These are phyloP conservation scores for Mycalesis mineus DNA, from an alignment of 2,888 invertebrate genomes.

Conservation along the genomic window DNA sequence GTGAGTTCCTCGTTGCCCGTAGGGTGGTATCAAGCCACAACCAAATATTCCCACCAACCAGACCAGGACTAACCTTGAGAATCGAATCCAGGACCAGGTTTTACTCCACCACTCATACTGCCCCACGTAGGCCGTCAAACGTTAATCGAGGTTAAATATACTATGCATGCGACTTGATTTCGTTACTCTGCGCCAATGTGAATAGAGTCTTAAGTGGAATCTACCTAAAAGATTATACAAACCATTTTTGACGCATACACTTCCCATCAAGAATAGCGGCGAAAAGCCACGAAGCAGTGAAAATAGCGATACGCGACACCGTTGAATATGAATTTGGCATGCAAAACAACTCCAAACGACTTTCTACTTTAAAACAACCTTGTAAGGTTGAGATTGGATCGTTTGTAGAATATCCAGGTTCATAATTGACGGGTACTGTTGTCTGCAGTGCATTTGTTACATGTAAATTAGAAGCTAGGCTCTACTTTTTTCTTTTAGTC, in stretches of 20 bases:
- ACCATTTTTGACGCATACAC: background rate
- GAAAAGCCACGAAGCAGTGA: conserved; percentile 8
- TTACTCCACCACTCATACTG: too few species aligned
- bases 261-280: background rate
- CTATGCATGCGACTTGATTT: too few species aligned
- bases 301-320: conserved; percentile 12
- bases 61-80: too few species aligned
- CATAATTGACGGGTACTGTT: conserved; percentile 13
- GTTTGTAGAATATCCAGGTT: background rate
- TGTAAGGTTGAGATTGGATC: background rate
- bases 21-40: too few species aligned
- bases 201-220: too few species aligned
- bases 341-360: background rate
- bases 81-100: too few species aligned
- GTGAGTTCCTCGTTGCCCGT: too few species aligned
- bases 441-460: conserved; percentile 17
- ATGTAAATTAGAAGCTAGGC: conserved; percentile 15
- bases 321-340: conserved; percentile 8
- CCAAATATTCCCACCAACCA: too few species aligned
- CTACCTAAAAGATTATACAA: background rate
- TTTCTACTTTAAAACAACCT: background rate
- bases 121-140: too few species aligned
- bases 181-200: too few species aligned
- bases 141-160: too few species aligned
- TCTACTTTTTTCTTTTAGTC: background rate